Percentiles rank a stretch among this genome's conserved stretches.
Evolutionary conservation across 92 coral and sea anemone species (phyloP).

Genomic region (Epizoanthus ramosus): DNA sequence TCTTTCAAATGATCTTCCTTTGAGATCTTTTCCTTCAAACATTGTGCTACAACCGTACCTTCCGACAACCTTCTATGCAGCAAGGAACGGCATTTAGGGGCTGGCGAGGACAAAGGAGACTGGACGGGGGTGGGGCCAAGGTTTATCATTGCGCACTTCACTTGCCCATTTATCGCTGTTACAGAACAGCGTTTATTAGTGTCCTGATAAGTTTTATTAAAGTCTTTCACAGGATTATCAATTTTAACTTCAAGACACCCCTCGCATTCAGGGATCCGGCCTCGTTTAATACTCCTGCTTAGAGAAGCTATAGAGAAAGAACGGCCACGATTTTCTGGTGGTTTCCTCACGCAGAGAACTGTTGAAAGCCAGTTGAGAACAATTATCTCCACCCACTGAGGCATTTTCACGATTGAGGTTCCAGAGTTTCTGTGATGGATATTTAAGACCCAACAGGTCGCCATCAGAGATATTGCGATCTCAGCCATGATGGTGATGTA

Average conservation of each 20-base stretch:
- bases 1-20: neutral
- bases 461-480: conserved; percentile 79
- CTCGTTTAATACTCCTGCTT: neutral
- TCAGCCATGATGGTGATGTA: conserved; percentile 92
- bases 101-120: neutral
- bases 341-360: conserved; percentile 68
- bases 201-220: neutral
- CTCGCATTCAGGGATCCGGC: neutral
- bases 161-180: neutral
- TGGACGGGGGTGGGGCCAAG: neutral
- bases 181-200: neutral
- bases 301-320: conserved; percentile 6
- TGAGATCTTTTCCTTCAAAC: neutral
- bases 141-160: neutral
- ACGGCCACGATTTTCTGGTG: conserved; percentile 28
- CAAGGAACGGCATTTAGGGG: neutral
- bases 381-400: conserved; percentile 67
- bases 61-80: conserved; percentile 22
- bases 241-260: conserved; percentile 20
- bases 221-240: conserved; percentile 1
- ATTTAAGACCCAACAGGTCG: conserved; percentile 87
- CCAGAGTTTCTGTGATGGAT: conserved; percentile 83
- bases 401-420: conserved; percentile 56
- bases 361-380: conserved; percentile 71
- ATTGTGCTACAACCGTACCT: conserved; percentile 18